Percentiles rank a stretch among this genome's conserved stretches.
Conservation (phyloP, 2,888 invertebrate genomes). For the Prenolepis imparis region DNA sequence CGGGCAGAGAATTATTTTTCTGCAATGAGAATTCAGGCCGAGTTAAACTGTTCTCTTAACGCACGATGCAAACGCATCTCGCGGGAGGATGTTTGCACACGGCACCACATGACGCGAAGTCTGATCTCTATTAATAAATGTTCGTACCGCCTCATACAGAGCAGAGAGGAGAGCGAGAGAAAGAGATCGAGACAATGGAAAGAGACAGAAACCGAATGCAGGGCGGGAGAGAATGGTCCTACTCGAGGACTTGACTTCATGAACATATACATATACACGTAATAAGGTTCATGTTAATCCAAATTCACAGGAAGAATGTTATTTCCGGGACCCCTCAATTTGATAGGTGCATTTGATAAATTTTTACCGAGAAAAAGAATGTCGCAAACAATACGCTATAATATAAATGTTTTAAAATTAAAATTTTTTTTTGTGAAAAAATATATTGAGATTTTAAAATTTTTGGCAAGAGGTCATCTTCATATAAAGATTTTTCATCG, state of each 20-base stretch:
- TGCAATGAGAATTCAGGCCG: conserved; percentile 70
- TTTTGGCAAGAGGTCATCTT: no score
- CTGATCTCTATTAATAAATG: conserved; percentile 86
- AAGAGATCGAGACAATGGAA: not conserved
- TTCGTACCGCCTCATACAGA: conserved; percentile 67
- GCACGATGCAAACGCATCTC: conserved; percentile 71
- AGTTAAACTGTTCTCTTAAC: conserved; percentile 79
- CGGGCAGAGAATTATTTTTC: conserved; percentile 63
- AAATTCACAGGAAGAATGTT: not conserved
- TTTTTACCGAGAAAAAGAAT: no score
- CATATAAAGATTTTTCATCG: no score
- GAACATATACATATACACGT: conserved; percentile 25
- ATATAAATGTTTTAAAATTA: no score
- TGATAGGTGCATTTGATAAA: no score
- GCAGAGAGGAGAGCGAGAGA: conserved; percentile 78
- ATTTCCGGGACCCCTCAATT: no score
- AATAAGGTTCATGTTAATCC: conserved; percentile 29
- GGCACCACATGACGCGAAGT: conserved; percentile 85
- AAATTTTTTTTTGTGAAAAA: no score
- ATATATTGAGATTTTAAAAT: no score
- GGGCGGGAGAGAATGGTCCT: conserved; percentile 61
- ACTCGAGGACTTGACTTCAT: conserved; percentile 72
- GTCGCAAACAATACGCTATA: no score
- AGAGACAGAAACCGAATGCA: not conserved
- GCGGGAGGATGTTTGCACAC: conserved; percentile 85